Evolutionary conservation across 2,888 invertebrate species (phyloP).

Genomic region (Pseudanteris insignis): DNA sequence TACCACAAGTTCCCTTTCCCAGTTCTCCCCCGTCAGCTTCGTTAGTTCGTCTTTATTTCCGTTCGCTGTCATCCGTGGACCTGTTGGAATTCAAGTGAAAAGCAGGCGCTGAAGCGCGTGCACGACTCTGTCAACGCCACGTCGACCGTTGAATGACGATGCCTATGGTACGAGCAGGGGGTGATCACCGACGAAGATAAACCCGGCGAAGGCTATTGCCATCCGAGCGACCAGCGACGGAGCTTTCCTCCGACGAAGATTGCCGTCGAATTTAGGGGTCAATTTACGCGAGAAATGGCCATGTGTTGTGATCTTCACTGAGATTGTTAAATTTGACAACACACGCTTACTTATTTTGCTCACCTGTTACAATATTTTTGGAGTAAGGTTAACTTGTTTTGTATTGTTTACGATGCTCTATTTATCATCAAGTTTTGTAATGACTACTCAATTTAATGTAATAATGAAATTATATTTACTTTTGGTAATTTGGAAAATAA

Average conservation of each 20-base stretch:
- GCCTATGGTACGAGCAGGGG: constrained; percentile 11
- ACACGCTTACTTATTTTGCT: no score
- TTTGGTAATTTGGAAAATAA: no score
- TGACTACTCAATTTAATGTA: no score
- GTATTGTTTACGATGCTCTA: no score
- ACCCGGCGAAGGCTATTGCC: constrained; percentile 18
- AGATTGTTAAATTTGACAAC: no score
- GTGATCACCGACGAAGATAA: constrained; percentile 21
- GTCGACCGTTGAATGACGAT: constrained; percentile 29
- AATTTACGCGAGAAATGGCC: no score
- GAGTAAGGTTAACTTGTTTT: no score
- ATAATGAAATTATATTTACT: no score
- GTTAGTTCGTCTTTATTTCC: constrained; percentile 35
- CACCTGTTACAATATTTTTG: no score
- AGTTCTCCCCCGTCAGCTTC: constrained; percentile 14
- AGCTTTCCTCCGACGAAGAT: not conserved
- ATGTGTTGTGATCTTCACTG: no score
- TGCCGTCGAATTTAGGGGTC: not conserved
- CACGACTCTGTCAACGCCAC: constrained; percentile 29
- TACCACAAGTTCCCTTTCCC: not conserved
- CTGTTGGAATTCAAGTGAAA: constrained; percentile 42
- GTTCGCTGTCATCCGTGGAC: constrained; percentile 37
- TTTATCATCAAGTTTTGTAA: no score
- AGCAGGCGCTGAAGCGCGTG: constrained; percentile 20
- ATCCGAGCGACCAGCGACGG: not conserved